A percentile compares a stretch with the other conserved stretches of the same genome.
These are phyloP conservation scores for Falcunculus frontatus DNA, from an alignment of 2,113 vertebrate genomes.

Conservation along the genomic window DNA sequence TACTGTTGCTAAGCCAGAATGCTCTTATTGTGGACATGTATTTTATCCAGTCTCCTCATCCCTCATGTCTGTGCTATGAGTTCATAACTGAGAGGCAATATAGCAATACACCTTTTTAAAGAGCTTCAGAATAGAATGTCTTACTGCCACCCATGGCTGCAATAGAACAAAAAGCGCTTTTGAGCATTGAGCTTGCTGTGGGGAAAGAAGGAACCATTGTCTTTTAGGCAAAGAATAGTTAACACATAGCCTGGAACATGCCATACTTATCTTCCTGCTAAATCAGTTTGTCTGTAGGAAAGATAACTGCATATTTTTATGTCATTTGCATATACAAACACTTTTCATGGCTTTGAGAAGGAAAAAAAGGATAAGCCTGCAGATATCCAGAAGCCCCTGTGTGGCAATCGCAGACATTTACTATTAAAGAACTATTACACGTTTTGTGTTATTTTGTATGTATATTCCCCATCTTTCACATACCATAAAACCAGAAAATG, in stretches of 20 bases:
- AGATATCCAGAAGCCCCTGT: not conserved
- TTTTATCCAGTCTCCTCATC: not conserved
- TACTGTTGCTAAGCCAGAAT: not conserved
- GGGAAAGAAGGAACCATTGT: not conserved
- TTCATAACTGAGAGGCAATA: constrained; percentile 3
- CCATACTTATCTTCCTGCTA: not conserved
- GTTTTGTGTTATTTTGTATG: not conserved
- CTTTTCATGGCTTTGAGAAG: not conserved
- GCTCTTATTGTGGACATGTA: not conserved
- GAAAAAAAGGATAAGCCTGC: not conserved
- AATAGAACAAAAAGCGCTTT: not conserved
- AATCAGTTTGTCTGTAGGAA: not conserved
- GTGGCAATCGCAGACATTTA: not conserved
- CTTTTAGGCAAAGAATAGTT: not conserved
- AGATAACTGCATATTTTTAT: not conserved
- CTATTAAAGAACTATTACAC: not conserved
- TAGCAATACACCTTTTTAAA: not conserved
- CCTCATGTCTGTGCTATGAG: not conserved
- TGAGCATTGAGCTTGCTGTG: not conserved
- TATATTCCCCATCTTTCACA: not conserved
- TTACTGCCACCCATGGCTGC: not conserved
- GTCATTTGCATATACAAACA: not conserved
- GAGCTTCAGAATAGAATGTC: not conserved
- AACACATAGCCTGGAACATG: not conserved
- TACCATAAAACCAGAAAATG: not conserved